phyloP scores from a whole-genome alignment of 2,888 invertebrate species.

The Cistogaster globosa region DNA sequence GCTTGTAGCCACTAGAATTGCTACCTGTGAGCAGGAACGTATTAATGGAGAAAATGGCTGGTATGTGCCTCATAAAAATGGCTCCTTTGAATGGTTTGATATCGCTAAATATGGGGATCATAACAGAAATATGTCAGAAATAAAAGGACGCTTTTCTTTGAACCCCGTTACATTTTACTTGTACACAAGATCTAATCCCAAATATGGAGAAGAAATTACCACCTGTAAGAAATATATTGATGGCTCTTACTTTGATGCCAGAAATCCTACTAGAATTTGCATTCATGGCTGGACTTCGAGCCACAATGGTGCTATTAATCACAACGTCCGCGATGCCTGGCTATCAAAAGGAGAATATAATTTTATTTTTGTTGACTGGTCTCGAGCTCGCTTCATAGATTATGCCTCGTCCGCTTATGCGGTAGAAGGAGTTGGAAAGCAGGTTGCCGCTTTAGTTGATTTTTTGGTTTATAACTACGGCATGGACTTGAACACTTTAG shows the following conservation, averaged over 20 bases:
- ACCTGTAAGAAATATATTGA: slow-evolving; percentile 61
- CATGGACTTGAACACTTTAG: slow-evolving; percentile 83
- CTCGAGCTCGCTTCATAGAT: slow-evolving; percentile 84
- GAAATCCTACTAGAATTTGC: slow-evolving; percentile 77
- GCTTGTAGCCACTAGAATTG: slow-evolving; percentile 25
- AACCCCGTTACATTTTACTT: slow-evolving; percentile 74
- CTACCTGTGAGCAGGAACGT: slow-evolving; percentile 57
- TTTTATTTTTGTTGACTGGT: slow-evolving; percentile 86
- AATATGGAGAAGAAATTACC: slow-evolving; percentile 73
- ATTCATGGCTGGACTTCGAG: slow-evolving; percentile 86
- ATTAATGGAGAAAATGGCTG: slow-evolving; percentile 73
- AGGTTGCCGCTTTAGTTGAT: slow-evolving; percentile 77
- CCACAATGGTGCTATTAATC: slow-evolving; percentile 82
- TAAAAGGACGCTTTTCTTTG: slow-evolving; percentile 58
- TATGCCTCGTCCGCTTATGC: slow-evolving; percentile 84
- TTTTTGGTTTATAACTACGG: slow-evolving; percentile 83
- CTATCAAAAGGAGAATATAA: slow-evolving; percentile 85
- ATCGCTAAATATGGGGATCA: slow-evolving; percentile 47
- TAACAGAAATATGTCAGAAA: slow-evolving; percentile 34
- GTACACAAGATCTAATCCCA: slow-evolving; percentile 77
- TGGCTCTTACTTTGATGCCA: slow-evolving; percentile 73
- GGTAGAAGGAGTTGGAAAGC: slow-evolving; percentile 75
- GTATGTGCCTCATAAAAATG: slow-evolving; percentile 72
- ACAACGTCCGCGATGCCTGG: slow-evolving; percentile 82
- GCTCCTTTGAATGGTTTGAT: slow-evolving; percentile 69